These are phyloP conservation scores for Xylota segnis DNA, from an alignment of 2,888 invertebrate genomes.

Conservation along the genomic window DNA sequence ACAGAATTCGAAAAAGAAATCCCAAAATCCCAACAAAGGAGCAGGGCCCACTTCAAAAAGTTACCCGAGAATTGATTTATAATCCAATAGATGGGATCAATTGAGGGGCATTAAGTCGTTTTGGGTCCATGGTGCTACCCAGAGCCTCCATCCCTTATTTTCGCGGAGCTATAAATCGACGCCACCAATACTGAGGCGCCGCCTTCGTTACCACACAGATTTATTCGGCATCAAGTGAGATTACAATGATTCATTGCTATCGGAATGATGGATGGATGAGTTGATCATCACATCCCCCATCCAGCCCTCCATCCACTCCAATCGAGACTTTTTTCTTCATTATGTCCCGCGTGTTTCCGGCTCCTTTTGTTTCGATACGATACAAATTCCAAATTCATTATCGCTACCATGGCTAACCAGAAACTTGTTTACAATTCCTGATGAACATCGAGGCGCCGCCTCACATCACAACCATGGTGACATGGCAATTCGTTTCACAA, in stretches of 20 bases:
- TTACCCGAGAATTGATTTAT: constrained; percentile 36
- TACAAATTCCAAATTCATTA: not conserved
- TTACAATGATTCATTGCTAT: constrained; percentile 70
- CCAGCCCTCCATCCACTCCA: not conserved
- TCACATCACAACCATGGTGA: constrained; percentile 18
- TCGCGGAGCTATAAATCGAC: constrained; percentile 25
- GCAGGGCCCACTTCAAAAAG: constrained; percentile 10
- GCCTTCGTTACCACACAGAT: constrained; percentile 32
- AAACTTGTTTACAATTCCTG: constrained; percentile 16
- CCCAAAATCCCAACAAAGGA: constrained; percentile 1
- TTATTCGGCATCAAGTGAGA: constrained; percentile 57
- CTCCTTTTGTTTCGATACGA: not conserved
- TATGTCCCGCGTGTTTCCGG: not conserved
- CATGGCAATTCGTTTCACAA: constrained; percentile 18
- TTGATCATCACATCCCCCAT: constrained; percentile 38
- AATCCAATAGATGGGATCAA: constrained; percentile 27
- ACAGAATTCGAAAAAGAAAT: not conserved
- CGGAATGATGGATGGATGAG: constrained; percentile 53
- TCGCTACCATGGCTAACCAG: not conserved
- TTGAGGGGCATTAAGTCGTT: constrained; percentile 29
- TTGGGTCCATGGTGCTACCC: not conserved
- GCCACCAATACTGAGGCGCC: constrained; percentile 20
- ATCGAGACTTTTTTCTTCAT: constrained; percentile 8
- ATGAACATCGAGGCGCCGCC: constrained; percentile 10
- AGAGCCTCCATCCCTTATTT: not conserved